Base-by-base conservation (phyloP, 2,797 vertebrate species). In the Oreonectes daqikongensis region DNA sequence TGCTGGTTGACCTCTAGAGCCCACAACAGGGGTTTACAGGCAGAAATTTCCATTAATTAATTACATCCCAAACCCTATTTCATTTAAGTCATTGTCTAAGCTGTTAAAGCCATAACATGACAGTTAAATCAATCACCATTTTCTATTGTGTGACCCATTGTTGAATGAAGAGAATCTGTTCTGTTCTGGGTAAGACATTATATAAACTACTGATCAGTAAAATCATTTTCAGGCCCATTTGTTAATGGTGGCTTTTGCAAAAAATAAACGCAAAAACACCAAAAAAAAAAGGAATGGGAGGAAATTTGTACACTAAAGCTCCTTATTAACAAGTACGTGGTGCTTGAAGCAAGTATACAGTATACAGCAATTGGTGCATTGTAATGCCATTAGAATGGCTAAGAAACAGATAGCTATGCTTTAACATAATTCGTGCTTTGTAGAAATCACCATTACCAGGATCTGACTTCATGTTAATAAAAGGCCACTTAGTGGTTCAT, bases 21-120 rank as follows among this genome's bases (percentile, higher is more conserved):
- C 60, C 74, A 50, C 82, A 69, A 86, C 82, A 85, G 80, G 72
- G 78, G 65, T 82, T 78, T 68, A 79, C 69, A 77, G 81, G 83
- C 79, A 85, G 76, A 30, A 85, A 83, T 87, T 85, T 80, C 84
- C 88, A 85, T 85, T 89, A 85, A 90, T 90, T 85, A 87, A 86
- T 72, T 81, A 79, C 67, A 18, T 67, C 48, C 71, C 68, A 12
- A 68, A 66, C 63, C 73, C 30, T 5, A 1, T 57, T 72, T 61
- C 75, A 79, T 4, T 69, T 71, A 65, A 79, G 38, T 59, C 65
- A 78, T 72, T 80, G 78, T 66, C 32, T 67, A 66, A n/a, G 80
- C 69, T 38, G 44, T 46, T 68, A 77, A 80, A 84, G 81, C 72
- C 5, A 75, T 73, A 84, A 84, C 80, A 84, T 75, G 72, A 61